A percentile compares a stretch with the other conserved stretches of the same genome.
Conservation (phyloP, 2,797 vertebrate genomes). For the Anguilla marmorata region DNA sequence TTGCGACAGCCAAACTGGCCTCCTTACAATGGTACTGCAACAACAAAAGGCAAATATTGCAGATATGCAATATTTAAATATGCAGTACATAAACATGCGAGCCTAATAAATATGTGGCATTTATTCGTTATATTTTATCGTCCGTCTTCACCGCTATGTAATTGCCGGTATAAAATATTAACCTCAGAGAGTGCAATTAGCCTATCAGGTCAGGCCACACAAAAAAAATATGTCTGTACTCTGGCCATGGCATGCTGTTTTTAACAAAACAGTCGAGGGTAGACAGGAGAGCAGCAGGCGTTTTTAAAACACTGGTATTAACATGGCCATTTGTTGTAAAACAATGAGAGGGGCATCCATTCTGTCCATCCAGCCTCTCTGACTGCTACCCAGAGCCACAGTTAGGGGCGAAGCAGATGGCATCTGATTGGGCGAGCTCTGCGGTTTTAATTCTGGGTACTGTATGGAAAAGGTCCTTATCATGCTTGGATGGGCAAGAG, state of each 20-base stretch:
- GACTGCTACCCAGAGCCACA: slow-evolving; percentile 71
- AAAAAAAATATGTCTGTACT: background rate
- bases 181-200: slow-evolving; percentile 40
- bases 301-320: slow-evolving; percentile 67
- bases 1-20: slow-evolving; percentile 3
- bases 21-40: background rate
- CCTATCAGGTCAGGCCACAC: slow-evolving; percentile 24
- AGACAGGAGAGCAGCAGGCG: slow-evolving; percentile 69
- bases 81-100: background rate
- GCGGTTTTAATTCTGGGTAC: slow-evolving; percentile 80
- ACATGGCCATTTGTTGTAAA: slow-evolving; percentile 73
- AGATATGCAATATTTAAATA: background rate
- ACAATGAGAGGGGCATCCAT: slow-evolving; percentile 71
- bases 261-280: slow-evolving; percentile 77
- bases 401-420: slow-evolving; percentile 85
- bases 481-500: slow-evolving; percentile 79
- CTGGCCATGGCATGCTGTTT: slow-evolving; percentile 52
- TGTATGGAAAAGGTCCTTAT: slow-evolving; percentile 83
- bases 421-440: slow-evolving; percentile 83
- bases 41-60: slow-evolving; percentile 15
- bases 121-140: background rate
- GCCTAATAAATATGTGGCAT: background rate
- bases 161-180: slow-evolving; percentile 11
- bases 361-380: slow-evolving; percentile 68
- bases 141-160: background rate